phyloP scores from a whole-genome alignment of 1,140 invertebrate genomes.

The Mylabris phalerata region DNA sequence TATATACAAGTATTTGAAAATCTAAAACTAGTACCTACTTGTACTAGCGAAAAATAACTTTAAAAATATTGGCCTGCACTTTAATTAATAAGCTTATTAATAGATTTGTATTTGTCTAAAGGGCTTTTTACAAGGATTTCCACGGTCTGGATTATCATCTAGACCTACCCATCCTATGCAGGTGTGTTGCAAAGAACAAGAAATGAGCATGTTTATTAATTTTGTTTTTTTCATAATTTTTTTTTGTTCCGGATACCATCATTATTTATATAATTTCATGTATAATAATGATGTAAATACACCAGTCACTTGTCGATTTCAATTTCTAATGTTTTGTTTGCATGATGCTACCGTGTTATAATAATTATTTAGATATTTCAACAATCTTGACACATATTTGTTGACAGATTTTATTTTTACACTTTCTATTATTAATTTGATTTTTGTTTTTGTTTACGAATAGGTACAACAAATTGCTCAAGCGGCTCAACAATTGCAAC shows the following conservation, averaged over 20 bases:
- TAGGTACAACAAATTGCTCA: slow-evolving; percentile 71
- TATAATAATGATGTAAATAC: no score
- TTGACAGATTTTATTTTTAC: neutral
- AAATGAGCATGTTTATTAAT: neutral
- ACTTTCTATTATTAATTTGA: slow-evolving; percentile 8
- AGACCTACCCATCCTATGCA: slow-evolving; percentile 41
- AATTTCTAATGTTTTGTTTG: slow-evolving; percentile 33
- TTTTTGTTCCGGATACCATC: neutral
- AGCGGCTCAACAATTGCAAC: slow-evolving; percentile 75
- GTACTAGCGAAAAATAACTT: no score
- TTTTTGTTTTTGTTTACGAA: slow-evolving; percentile 17
- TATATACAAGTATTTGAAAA: no score
- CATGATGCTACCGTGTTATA: slow-evolving; percentile 16
- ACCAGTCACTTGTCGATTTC: neutral
- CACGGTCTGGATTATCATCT: slow-evolving; percentile 34
- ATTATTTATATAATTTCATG: neutral
- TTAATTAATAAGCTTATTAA: neutral
- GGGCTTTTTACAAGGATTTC: slow-evolving; percentile 42
- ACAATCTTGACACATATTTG: neutral
- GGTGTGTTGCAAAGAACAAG: slow-evolving; percentile 33
- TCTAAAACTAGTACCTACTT: no score
- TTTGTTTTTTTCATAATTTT: neutral
- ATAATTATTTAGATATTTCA: slow-evolving; percentile 11
- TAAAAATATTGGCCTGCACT: no score
- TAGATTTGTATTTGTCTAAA: slow-evolving; percentile 24